Percentiles rank a stretch among this genome's conserved stretches.
Conservation (phyloP, 2,888 invertebrate species). For the Tyria jacobaeae region DNA sequence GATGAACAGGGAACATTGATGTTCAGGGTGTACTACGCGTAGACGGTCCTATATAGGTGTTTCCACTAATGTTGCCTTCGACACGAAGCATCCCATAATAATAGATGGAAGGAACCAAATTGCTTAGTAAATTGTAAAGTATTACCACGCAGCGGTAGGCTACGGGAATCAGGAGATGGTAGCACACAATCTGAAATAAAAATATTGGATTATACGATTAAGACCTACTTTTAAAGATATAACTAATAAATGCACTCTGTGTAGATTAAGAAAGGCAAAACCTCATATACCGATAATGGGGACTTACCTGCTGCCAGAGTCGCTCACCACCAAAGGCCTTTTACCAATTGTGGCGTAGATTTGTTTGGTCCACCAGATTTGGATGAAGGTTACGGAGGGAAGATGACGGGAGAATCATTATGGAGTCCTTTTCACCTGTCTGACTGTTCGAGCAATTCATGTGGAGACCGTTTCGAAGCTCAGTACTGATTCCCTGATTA, state of each 20-base stretch:
- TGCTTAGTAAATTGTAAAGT: not conserved
- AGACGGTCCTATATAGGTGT: too few relatives aligned
- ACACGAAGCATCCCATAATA: not conserved
- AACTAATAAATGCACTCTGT: too few relatives aligned
- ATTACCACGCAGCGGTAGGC: too few relatives aligned
- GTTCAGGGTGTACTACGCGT: too few relatives aligned
- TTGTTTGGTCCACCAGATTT: not conserved
- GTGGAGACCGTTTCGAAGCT: constrained; percentile 30
- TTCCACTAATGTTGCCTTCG: not conserved
- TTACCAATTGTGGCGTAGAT: not conserved
- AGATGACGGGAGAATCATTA: not conserved
- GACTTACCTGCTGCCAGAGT: too few relatives aligned
- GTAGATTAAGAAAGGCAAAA: too few relatives aligned
- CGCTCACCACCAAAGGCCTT: too few relatives aligned
- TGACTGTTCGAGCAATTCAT: constrained; percentile 39
- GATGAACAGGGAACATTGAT: not conserved
- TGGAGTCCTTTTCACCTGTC: constrained; percentile 14
- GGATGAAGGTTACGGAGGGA: not conserved
- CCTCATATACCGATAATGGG: too few relatives aligned
- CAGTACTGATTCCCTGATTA: constrained; percentile 33
- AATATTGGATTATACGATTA: too few relatives aligned
- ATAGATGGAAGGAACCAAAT: not conserved
- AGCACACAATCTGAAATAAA: too few relatives aligned
- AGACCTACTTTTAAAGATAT: too few relatives aligned
- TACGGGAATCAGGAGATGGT: not conserved